Conservation (phyloP, 2,113 vertebrate species). For the Lichenostomus cassidix region DNA sequence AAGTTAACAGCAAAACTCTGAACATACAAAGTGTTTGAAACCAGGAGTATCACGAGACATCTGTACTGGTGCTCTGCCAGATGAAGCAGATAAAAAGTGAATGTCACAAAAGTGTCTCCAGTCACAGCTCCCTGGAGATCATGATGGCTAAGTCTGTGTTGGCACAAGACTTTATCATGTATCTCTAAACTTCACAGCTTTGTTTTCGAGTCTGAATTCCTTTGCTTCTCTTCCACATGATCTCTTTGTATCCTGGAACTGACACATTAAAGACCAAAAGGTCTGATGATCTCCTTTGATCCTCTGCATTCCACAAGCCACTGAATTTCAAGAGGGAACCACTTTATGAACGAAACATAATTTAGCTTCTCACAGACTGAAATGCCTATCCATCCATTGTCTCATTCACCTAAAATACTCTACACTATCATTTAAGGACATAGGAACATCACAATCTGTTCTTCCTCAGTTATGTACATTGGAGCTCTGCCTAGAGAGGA, state of each 20-base stretch:
- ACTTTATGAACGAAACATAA: background rate
- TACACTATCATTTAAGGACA: background rate
- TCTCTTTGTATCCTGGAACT: background rate
- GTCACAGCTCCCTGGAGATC: background rate
- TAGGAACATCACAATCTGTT: background rate
- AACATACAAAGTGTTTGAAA: background rate
- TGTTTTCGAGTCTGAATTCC: background rate
- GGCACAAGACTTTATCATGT: background rate
- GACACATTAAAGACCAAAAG: background rate
- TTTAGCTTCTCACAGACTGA: background rate
- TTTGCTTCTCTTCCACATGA: background rate
- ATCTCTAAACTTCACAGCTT: background rate
- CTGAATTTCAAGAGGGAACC: background rate
- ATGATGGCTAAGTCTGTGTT: rapidly evolving
- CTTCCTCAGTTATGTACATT: background rate
- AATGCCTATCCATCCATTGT: background rate
- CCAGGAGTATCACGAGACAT: background rate
- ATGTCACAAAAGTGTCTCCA: background rate
- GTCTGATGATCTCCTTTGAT: background rate
- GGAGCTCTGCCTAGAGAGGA: background rate
- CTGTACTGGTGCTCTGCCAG: background rate
- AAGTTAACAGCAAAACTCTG: background rate
- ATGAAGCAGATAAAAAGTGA: background rate
- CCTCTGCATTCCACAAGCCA: background rate
- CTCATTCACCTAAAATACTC: background rate